A percentile compares a stretch with the other conserved stretches of the same genome.
phyloP scores from a whole-genome alignment of 2,113 vertebrate genomes.

The Festucalex cinctus region DNA sequence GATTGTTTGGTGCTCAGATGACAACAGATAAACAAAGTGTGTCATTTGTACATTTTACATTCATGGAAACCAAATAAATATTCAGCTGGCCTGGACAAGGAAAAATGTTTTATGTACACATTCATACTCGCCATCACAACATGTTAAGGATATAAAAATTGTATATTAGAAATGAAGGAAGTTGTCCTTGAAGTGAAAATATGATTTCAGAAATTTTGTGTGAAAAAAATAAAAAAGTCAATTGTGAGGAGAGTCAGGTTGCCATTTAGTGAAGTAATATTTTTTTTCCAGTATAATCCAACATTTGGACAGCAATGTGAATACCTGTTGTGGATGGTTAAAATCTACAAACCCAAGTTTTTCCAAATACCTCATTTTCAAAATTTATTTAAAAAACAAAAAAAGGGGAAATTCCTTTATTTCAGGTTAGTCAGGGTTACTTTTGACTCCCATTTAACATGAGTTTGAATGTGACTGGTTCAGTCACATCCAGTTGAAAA shows the following conservation, averaged over 20 bases:
- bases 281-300: background rate
- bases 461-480: no score
- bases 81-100: background rate
- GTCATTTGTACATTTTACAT: constrained; percentile 9
- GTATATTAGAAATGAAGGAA: background rate
- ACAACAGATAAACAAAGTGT: constrained; percentile 42
- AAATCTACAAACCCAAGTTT: background rate
- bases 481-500: no score
- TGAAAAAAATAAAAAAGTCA: no score
- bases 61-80: constrained; percentile 10
- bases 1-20: constrained; percentile 64
- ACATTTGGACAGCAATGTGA: background rate
- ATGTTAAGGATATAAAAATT: background rate
- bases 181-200: background rate
- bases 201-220: background rate
- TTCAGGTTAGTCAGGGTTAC: no score
- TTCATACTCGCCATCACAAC: background rate
- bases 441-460: no score
- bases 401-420: no score
- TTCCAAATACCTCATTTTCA: background rate
- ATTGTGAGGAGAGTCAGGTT: background rate
- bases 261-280: background rate
- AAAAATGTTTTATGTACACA: constrained; percentile 1
- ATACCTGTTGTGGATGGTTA: background rate
- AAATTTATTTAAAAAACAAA: no score